Evolutionary conservation across 2,888 invertebrate species (phyloP).

Genomic region (Euplagia quadripunctaria): DNA sequence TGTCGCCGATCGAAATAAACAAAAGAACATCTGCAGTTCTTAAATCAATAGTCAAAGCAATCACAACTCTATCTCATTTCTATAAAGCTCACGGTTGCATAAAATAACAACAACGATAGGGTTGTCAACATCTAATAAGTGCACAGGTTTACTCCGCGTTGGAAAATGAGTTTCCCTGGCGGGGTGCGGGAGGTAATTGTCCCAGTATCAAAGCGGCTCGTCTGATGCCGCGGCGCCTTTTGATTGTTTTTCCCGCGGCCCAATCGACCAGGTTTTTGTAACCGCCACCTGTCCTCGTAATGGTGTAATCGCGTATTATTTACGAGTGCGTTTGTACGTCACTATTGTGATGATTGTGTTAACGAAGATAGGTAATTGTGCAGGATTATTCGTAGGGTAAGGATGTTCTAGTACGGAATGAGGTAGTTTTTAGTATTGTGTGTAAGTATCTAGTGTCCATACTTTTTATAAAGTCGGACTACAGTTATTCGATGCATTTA

Average conservation of each 20-base stretch:
- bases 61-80: constrained; percentile 39
- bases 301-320: constrained; percentile 76
- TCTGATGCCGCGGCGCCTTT: constrained; percentile 81
- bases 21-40: constrained; percentile 28
- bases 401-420: background rate
- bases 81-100: constrained; percentile 12
- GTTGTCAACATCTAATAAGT: constrained; percentile 76
- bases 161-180: constrained; percentile 85
- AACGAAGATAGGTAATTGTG: constrained; percentile 44
- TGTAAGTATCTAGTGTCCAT: background rate
- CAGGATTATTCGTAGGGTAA: background rate
- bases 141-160: constrained; percentile 79
- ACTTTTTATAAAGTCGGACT: background rate
- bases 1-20: constrained; percentile 42
- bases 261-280: constrained; percentile 70
- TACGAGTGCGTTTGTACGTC: constrained; percentile 59
- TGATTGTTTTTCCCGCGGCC: constrained; percentile 81
- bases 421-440: background rate
- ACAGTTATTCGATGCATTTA: too few species aligned
- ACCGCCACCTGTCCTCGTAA: constrained; percentile 68
- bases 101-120: constrained; percentile 22
- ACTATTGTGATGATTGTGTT: constrained; percentile 54
- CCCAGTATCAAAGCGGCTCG: constrained; percentile 75
- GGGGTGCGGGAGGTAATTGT: constrained; percentile 74
- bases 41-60: constrained; percentile 32